Conservation (phyloP, 2,888 invertebrate genomes). For the Dexiosoma caninum region DNA sequence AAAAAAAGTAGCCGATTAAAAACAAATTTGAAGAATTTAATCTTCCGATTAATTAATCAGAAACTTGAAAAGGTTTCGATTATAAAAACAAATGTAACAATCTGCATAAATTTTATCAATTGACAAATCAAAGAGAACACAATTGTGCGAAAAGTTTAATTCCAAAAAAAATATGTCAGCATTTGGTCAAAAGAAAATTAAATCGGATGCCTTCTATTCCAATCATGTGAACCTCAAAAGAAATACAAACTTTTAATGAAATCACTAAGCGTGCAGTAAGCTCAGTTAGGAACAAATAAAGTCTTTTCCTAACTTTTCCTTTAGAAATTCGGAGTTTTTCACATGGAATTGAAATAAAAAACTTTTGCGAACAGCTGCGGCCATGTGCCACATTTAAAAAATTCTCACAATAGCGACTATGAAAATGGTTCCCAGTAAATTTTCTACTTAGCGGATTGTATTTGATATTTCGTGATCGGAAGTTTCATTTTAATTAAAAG, state of each 20-base stretch:
- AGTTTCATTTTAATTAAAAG: background rate
- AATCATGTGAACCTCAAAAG: conserved; percentile 9
- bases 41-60: background rate
- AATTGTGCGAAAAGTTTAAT: background rate
- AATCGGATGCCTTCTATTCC: background rate
- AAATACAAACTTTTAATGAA: conserved; percentile 48
- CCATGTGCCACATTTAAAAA: background rate
- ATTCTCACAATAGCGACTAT: no score
- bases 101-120: background rate
- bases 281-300: conserved; percentile 31
- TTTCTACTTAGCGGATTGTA: background rate
- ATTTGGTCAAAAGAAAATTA: conserved; percentile 14
- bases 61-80: no score
- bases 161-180: conserved; percentile 1
- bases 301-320: background rate
- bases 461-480: background rate
- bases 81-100: no score
- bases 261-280: conserved; percentile 25
- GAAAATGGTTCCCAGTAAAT: background rate
- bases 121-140: conserved; percentile 14
- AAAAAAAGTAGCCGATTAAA: background rate
- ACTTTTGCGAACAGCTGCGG: conserved; percentile 7
- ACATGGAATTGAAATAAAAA: background rate
- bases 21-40: background rate
- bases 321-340: background rate